Conservation (phyloP, 2,797 vertebrate genomes). For the Alauda arvensis region DNA sequence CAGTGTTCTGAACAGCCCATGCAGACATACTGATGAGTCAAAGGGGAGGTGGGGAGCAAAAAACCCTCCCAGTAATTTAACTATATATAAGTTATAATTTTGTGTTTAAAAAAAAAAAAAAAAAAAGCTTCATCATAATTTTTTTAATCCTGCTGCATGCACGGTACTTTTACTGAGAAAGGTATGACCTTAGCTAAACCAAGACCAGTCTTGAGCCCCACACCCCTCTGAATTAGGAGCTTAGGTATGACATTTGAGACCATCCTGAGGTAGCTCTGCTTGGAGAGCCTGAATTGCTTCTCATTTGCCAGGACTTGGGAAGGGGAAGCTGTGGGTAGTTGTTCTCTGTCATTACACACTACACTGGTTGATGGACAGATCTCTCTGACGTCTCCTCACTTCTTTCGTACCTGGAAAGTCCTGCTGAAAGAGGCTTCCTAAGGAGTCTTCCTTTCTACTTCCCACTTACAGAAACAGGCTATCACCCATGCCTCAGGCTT, state of each 20-base stretch:
- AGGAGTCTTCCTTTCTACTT: not conserved
- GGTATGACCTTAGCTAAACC: not conserved
- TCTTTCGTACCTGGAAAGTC: not conserved
- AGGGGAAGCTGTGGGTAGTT: not conserved
- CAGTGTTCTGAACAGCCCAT: not conserved
- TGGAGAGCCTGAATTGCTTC: not conserved
- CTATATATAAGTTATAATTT: not conserved
- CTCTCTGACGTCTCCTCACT: not conserved
- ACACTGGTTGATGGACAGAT: not conserved
- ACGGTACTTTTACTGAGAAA: not conserved
- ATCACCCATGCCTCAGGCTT: not conserved
- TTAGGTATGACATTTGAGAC: not conserved
- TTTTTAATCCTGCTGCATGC: not conserved
- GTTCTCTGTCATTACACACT: fast-evolving
- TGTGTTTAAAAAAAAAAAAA: not conserved
- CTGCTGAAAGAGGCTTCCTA: not conserved
- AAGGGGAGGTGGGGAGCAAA: not conserved
- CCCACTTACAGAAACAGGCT: not conserved
- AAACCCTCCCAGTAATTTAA: not conserved
- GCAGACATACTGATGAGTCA: not conserved
- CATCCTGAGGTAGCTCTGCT: not conserved
- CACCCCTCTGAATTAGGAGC: not conserved
- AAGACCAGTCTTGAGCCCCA: not conserved
- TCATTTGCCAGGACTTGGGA: not conserved
- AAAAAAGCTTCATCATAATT: not conserved